Evolutionary conservation across 2,888 invertebrate genomes (phyloP).

Genomic region (Merodon equestris): DNA sequence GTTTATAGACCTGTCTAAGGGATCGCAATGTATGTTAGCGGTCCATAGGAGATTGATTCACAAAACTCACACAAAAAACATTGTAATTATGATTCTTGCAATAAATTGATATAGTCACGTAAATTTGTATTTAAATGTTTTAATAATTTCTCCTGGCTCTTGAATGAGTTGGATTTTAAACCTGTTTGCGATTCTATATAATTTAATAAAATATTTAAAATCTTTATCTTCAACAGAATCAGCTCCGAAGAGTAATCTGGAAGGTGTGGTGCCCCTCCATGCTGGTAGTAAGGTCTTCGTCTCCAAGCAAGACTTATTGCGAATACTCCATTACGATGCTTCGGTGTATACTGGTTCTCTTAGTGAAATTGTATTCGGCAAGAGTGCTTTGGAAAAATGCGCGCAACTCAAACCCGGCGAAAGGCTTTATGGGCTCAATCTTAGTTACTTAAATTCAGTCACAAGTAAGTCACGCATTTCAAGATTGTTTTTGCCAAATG

Average conservation of each 20-base stretch:
- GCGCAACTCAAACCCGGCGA: constrained; percentile 70
- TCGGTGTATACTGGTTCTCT: constrained; percentile 76
- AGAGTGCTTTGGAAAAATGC: constrained; percentile 71
- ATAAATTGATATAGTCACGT: too few species aligned
- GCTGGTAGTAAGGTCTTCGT: constrained; percentile 76
- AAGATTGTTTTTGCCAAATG: neutral
- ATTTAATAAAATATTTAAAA: too few species aligned
- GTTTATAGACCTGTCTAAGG: too few species aligned
- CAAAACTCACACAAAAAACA: too few species aligned
- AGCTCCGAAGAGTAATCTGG: constrained; percentile 17
- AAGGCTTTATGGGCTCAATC: constrained; percentile 71
- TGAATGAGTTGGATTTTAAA: too few species aligned
- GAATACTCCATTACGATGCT: constrained; percentile 75
- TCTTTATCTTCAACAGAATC: constrained; percentile 20
- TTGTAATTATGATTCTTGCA: too few species aligned
- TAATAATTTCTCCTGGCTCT: too few species aligned
- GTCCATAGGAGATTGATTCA: too few species aligned
- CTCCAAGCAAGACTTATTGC: constrained; percentile 74
- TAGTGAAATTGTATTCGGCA: constrained; percentile 76
- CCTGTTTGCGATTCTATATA: neutral
- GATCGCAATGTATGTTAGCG: too few species aligned
- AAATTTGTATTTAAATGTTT: too few species aligned
- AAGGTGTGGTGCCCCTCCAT: constrained; percentile 75
- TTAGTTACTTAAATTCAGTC: constrained; percentile 73
- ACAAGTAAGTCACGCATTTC: constrained; percentile 73